phyloP scores from a whole-genome alignment of 1,140 invertebrate genomes.

The Ruditapes philippinarum region DNA sequence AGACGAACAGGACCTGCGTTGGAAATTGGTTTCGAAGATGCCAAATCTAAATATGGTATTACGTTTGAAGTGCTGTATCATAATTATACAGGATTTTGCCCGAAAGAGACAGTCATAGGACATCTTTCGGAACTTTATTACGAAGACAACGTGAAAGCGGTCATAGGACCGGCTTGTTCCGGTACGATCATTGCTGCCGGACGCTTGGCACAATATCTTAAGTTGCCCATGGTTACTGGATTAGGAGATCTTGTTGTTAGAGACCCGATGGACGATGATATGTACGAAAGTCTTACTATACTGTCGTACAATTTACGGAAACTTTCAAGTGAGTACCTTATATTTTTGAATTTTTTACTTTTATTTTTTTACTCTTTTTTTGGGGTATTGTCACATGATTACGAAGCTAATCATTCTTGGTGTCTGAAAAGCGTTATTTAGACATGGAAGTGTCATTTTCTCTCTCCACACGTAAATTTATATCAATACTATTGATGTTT shows the following conservation, averaged over 20 bases:
- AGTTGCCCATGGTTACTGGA: conserved; percentile 58
- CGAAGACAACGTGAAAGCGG: conserved; percentile 30
- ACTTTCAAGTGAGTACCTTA: conserved; percentile 59
- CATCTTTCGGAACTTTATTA: conserved; percentile 59
- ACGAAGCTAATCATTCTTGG: no score
- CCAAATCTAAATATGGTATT: conserved; percentile 19
- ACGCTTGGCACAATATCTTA: conserved; percentile 52
- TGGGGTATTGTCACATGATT: no score
- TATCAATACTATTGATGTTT: no score
- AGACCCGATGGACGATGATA: conserved; percentile 27
- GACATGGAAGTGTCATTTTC: no score
- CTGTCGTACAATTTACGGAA: conserved; percentile 58
- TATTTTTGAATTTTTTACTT: no score
- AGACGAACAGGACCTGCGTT: conserved; percentile 51
- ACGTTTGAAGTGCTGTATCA: conserved; percentile 54
- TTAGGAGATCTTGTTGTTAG: conserved; percentile 56
- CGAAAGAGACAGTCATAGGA: conserved; percentile 41
- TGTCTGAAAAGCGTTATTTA: no score
- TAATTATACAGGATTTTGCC: conserved; percentile 61
- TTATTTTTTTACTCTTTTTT: no score
- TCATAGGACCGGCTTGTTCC: conserved; percentile 60
- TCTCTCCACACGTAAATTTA: no score
- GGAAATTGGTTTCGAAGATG: conserved; percentile 40
- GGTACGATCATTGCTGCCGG: conserved; percentile 36
- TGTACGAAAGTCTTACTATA: conserved; percentile 52